Percentiles rank a stretch among this genome's conserved stretches.
Conservation (phyloP, 2,888 invertebrate genomes). For the Mesorhabditis spiculigera region DNA sequence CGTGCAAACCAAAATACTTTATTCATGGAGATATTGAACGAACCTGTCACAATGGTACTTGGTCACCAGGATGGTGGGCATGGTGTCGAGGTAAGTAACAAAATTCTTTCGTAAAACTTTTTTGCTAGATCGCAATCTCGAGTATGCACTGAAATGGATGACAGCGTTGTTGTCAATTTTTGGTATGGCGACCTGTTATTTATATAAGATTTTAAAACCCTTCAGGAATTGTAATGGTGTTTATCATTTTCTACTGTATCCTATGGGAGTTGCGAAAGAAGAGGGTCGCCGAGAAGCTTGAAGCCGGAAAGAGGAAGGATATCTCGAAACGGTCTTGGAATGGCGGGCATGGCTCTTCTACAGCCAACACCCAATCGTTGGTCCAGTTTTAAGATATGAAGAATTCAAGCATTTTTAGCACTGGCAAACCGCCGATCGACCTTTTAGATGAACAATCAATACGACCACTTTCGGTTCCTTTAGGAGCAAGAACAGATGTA, state of each 20-base stretch:
- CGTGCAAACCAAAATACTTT: conserved; percentile 45
- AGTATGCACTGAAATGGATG: conserved; percentile 47
- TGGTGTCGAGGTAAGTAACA: conserved; percentile 34
- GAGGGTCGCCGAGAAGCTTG: conserved; percentile 20
- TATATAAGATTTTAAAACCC: neutral
- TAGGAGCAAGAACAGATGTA: no score
- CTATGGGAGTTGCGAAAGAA: conserved; percentile 31
- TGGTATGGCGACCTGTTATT: conserved; percentile 10
- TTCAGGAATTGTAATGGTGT: conserved; percentile 26
- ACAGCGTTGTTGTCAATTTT: conserved; percentile 40
- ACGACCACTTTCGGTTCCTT: no score
- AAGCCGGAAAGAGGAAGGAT: neutral
- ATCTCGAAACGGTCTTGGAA: neutral
- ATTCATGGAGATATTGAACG: conserved; percentile 44
- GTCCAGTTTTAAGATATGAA: no score
- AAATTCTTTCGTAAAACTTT: neutral
- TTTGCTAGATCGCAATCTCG: conserved; percentile 33
- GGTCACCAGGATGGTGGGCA: conserved; percentile 48
- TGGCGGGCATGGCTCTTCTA: neutral
- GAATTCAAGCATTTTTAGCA: no score
- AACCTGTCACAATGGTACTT: conserved; percentile 41
- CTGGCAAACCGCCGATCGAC: no score
- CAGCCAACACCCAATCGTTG: neutral
- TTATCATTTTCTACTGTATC: conserved; percentile 35
- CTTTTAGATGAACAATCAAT: no score